Base-by-base conservation (phyloP, 2,113 vertebrate genomes). In the Colinus virginianus region DNA sequence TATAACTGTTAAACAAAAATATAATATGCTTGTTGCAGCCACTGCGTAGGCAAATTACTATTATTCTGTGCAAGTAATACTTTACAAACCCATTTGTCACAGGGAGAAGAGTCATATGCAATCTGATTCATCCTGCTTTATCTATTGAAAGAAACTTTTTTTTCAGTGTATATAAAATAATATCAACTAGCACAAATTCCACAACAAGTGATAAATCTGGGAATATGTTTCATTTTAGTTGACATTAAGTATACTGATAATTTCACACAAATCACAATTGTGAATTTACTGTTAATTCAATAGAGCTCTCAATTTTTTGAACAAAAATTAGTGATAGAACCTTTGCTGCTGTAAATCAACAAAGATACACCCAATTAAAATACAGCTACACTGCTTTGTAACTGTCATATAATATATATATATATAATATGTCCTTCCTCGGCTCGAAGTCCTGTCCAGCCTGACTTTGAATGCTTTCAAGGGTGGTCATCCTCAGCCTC, bases 1-100 rank as follows among this genome's bases (percentile, higher is more conserved):
- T 90, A 91, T 94, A 94, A 95, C 86, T 0, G 20, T 88, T 95
- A 91, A 86, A 91, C 93, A 94, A 95, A 96, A 97, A 91, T 70
- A 66, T 90, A 90, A 87, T 79, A 42, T 16, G 10, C 82, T 95
- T 95, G 89, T 96, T 94, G 91, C 90, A 87, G 93, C 68, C 81
- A 95, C 38, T 7, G 19, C 92, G 93, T 93, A 95, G 96, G 96
- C 82, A 95, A 95, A 97, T 97, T 95, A 91, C 79, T 92, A 90
- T 91, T 90, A 94, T 56, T 64, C 76, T 88, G 40, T 84, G 83
- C 67, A 93, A 95, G 78, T 94, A 87, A 96, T 87, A 93, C 87
- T 96, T 96, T 77, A 95, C 77, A 97, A 97, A 96, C 72, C 79
- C 90, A 97, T 97, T 96, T 96, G 95, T 97, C 97, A 97, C 78